A percentile compares a stretch with the other conserved stretches of the same genome.
phyloP scores from a whole-genome alignment of 2,113 vertebrate genomes.

The Erinaceus europaeus region DNA sequence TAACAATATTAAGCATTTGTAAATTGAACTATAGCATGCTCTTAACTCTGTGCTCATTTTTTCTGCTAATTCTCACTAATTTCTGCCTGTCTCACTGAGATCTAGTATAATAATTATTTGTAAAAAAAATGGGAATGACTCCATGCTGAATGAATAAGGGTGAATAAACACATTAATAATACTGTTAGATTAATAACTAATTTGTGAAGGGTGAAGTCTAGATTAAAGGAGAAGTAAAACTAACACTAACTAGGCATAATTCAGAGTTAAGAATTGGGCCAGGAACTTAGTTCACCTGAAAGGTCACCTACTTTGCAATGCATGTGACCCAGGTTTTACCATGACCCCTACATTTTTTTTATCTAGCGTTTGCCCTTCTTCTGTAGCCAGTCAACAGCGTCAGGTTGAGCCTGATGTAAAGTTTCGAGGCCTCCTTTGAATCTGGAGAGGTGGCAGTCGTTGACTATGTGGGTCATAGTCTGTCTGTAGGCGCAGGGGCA shows the following conservation, averaged over 20 bases:
- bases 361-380: no score
- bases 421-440: no score
- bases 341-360: no score
- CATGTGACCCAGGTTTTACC: no score
- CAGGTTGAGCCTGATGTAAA: no score
- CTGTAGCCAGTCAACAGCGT: no score
- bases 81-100: not conserved
- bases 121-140: not conserved
- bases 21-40: not conserved
- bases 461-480: no score
- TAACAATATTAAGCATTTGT: not conserved
- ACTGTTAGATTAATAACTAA: no score
- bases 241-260: not conserved
- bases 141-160: not conserved
- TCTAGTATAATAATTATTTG: fast-evolving
- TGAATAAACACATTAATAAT: not conserved
- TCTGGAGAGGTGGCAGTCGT: no score
- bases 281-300: no score
- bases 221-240: not conserved
- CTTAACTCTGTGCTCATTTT: not conserved
- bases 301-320: no score
- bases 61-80: not conserved
- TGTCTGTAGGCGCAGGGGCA: no score
- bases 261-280: not conserved
- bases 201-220: not conserved